These are phyloP conservation scores for Stenolophus ochropezus DNA, from an alignment of 2,888 invertebrate genomes.

Conservation along the genomic window DNA sequence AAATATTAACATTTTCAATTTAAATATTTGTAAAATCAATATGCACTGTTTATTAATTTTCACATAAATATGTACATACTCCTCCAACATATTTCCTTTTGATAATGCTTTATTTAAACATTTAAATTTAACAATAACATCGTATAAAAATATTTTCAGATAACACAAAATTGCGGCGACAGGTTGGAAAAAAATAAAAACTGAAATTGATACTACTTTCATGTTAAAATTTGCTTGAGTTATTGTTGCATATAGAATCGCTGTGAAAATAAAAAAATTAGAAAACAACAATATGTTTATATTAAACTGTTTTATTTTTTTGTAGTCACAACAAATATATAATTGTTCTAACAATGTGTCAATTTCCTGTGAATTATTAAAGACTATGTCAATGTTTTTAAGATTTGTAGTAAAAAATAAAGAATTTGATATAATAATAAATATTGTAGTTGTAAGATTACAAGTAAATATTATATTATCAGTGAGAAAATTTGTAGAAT, in stretches of 20 bases:
- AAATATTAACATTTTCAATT: background rate
- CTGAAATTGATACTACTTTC: too few species aligned
- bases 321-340: background rate
- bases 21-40: conserved; percentile 4
- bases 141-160: background rate
- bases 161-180: background rate
- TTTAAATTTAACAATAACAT: background rate
- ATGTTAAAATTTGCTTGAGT: too few species aligned
- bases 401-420: background rate
- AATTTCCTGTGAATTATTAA: background rate
- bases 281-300: background rate
- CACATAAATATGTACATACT: background rate
- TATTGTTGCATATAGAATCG: too few species aligned
- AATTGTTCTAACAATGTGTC: background rate
- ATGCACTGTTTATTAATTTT: background rate
- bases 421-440: background rate
- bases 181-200: too few species aligned
- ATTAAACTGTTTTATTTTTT: background rate
- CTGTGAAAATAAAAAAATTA: too few species aligned
- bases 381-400: background rate
- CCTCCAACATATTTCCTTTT: too few species aligned
- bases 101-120: background rate
- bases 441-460: too few species aligned
- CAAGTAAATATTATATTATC: background rate
- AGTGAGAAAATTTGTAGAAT: background rate